A percentile compares a stretch with the other conserved stretches of the same genome.
Conservation (phyloP, 2,113 vertebrate species). For the Balaeniceps rex region DNA sequence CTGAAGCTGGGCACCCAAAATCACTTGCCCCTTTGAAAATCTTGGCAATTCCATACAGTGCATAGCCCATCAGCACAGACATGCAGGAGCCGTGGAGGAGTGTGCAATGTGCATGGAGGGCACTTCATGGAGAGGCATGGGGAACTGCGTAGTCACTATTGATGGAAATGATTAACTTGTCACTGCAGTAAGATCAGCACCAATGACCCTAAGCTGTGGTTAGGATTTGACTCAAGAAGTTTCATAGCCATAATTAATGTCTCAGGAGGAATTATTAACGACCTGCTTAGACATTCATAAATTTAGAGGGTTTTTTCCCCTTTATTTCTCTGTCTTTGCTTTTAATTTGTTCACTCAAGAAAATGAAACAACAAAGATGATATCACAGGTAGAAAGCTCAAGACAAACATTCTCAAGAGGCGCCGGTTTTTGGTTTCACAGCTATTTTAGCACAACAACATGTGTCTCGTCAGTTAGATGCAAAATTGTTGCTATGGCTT, state of each 20-base stretch:
- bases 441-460: neutral
- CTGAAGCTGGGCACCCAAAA: neutral
- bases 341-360: neutral
- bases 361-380: neutral
- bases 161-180: neutral
- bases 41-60: neutral
- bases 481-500: neutral
- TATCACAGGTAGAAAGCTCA: neutral
- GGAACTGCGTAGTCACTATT: neutral
- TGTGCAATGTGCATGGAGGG: neutral
- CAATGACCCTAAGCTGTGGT: neutral
- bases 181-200: neutral
- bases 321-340: neutral
- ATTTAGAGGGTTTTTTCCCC: neutral
- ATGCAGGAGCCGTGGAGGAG: neutral
- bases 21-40: neutral
- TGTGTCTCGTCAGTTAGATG: neutral
- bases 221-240: neutral
- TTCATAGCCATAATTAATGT: neutral
- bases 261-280: neutral
- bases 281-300: neutral
- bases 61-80: neutral
- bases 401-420: constrained; percentile 14
- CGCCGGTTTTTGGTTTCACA: neutral
- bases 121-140: neutral